Percentiles rank a stretch among this genome's conserved stretches.
These are phyloP conservation scores for Siphlonurus alternatus DNA, from an alignment of 2,888 invertebrate species.

Conservation along the genomic window DNA sequence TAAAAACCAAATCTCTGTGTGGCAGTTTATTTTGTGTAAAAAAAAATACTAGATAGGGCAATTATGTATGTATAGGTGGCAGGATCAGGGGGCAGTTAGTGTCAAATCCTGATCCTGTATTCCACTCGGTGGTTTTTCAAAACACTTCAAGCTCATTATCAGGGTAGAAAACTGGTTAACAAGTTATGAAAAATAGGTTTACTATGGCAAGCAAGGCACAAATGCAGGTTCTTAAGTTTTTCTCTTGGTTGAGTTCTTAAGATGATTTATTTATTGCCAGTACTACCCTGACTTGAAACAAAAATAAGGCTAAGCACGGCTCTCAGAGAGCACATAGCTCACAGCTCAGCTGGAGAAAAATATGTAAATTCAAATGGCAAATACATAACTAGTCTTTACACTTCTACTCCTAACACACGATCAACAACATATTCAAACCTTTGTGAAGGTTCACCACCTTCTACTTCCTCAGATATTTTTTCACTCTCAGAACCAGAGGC, in stretches of 20 bases:
- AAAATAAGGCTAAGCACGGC: too few species aligned
- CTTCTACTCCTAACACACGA: slow-evolving; percentile 69
- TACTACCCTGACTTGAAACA: too few species aligned
- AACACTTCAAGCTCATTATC: not conserved
- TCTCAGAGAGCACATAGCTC: too few species aligned
- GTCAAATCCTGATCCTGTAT: not conserved
- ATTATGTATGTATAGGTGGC: too few species aligned
- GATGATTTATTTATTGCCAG: too few species aligned
- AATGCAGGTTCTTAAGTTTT: too few species aligned
- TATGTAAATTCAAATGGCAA: too few species aligned
- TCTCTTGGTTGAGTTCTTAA: too few species aligned
- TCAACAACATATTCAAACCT: slow-evolving; percentile 71
- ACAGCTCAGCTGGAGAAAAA: too few species aligned
- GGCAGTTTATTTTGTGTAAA: not conserved
- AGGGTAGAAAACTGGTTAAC: not conserved
- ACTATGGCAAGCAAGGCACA: not conserved
- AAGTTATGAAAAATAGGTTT: not conserved
- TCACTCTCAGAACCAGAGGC: slow-evolving; percentile 8
- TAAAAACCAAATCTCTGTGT: not conserved
- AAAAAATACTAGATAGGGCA: not conserved
- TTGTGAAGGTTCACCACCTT: slow-evolving; percentile 22
- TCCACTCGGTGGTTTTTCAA: not conserved
- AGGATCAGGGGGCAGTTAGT: not conserved
- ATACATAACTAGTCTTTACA: slow-evolving; percentile 36
- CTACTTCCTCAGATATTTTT: slow-evolving; percentile 11